A percentile compares a stretch with the other conserved stretches of the same genome.
phyloP scores from a whole-genome alignment of 2,797 vertebrate species.

The Percopsis omiscomaycus region DNA sequence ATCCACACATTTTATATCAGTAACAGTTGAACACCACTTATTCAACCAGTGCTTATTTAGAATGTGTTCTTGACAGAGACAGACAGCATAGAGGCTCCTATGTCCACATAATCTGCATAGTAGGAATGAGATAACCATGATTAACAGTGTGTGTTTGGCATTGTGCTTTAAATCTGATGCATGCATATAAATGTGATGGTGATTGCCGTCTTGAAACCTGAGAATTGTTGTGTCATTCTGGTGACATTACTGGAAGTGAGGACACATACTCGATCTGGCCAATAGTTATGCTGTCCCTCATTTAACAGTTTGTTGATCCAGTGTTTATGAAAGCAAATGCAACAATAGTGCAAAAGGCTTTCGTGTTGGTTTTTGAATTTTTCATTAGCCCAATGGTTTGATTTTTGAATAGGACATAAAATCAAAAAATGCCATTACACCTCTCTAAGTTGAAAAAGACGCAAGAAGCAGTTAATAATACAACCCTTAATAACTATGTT shows the following conservation, averaged over 20 bases:
- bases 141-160: slow-evolving; percentile 15
- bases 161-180: not conserved
- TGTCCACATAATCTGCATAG: too few species aligned
- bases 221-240: not conserved
- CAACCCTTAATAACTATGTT: too few species aligned
- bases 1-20: too few species aligned
- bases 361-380: not conserved
- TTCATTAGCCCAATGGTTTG: too few species aligned
- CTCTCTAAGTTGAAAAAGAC: too few species aligned
- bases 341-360: not conserved
- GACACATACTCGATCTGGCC: not conserved
- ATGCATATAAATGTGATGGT: slow-evolving; percentile 6
- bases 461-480: too few species aligned
- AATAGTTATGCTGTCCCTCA: not conserved
- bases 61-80: too few species aligned
- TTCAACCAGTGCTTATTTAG: too few species aligned
- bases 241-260: slow-evolving; percentile 2
- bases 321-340: not conserved
- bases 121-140: not conserved
- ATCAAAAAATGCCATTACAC: too few species aligned
- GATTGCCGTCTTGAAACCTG: not conserved
- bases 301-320: not conserved
- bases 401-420: too few species aligned
- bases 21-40: too few species aligned
- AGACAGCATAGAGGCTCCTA: too few species aligned